phyloP scores from a whole-genome alignment of 2,113 vertebrate genomes.

The Sorex araneus region DNA sequence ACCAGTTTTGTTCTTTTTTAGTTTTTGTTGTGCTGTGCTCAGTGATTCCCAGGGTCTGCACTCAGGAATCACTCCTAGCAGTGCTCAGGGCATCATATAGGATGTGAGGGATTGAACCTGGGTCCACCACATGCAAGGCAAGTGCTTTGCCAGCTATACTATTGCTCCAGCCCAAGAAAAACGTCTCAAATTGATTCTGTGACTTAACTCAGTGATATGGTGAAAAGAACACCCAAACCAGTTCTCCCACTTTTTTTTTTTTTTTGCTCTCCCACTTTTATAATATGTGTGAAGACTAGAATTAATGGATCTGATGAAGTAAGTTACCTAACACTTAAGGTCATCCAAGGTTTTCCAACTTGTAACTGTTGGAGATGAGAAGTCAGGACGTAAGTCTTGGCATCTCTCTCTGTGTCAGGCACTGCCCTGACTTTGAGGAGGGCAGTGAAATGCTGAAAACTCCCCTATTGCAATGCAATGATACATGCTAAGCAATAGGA shows the following conservation, averaged over 20 bases:
- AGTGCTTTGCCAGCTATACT: no score
- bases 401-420: slow-evolving; percentile 12
- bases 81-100: no score
- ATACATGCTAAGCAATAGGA: neutral
- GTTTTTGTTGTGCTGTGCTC: no score
- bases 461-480: neutral
- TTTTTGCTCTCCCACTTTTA: slow-evolving; percentile 28
- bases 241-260: neutral
- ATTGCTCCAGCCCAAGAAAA: no score
- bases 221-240: slow-evolving; percentile 10
- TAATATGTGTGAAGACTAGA: slow-evolving; percentile 52
- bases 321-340: slow-evolving; percentile 31
- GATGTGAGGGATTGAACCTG: no score
- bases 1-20: slow-evolving; percentile 6
- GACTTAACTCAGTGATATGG: neutral
- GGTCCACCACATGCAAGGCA: no score
- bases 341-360: neutral
- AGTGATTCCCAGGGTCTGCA: no score
- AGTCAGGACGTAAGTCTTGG: slow-evolving; percentile 45
- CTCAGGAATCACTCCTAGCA: no score
- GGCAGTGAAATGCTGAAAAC: neutral
- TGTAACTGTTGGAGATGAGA: slow-evolving; percentile 12
- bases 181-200: no score
- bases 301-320: neutral
- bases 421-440: slow-evolving; percentile 16